A percentile compares a stretch with the other conserved stretches of the same genome.
These are phyloP conservation scores for Ornithoptera alexandrae DNA, from an alignment of 2,888 invertebrate species.

Conservation along the genomic window DNA sequence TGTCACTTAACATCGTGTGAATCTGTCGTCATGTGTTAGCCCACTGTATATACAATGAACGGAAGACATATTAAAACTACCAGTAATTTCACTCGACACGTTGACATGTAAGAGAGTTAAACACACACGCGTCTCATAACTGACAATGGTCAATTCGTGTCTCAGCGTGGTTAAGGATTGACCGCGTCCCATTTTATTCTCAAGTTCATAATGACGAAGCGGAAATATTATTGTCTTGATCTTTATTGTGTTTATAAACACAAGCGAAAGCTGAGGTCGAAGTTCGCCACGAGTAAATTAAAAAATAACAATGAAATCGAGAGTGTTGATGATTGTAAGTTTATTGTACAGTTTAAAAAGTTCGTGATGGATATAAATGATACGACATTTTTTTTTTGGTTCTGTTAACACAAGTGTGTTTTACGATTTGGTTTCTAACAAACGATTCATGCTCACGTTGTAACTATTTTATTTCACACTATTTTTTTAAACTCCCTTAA, in stretches of 20 bases:
- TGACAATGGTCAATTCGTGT: slow-evolving; percentile 32
- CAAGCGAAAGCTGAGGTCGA: slow-evolving; percentile 65
- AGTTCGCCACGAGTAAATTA: slow-evolving; percentile 46
- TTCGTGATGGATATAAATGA: slow-evolving; percentile 7
- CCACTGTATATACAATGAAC: neutral
- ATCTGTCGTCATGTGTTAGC: no score
- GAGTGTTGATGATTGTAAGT: slow-evolving; percentile 22
- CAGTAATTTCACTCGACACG: slow-evolving; percentile 11
- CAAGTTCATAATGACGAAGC: slow-evolving; percentile 61
- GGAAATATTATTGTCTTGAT: slow-evolving; percentile 50
- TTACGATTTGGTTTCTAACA: neutral
- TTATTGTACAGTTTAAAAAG: slow-evolving; percentile 11
- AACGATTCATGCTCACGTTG: neutral
- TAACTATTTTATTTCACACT: no score
- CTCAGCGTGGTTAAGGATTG: slow-evolving; percentile 49
- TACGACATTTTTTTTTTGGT: slow-evolving; percentile 2
- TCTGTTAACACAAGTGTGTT: slow-evolving; percentile 11
- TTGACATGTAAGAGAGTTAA: neutral
- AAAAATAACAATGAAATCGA: slow-evolving; percentile 37
- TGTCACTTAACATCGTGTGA: no score
- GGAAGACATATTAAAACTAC: neutral
- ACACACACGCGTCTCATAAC: neutral
- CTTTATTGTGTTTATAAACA: slow-evolving; percentile 27
- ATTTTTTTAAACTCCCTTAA: no score
- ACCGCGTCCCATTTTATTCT: slow-evolving; percentile 34